Evolutionary conservation across 1,140 invertebrate species (phyloP).

Genomic region (Bombus breviceps): DNA sequence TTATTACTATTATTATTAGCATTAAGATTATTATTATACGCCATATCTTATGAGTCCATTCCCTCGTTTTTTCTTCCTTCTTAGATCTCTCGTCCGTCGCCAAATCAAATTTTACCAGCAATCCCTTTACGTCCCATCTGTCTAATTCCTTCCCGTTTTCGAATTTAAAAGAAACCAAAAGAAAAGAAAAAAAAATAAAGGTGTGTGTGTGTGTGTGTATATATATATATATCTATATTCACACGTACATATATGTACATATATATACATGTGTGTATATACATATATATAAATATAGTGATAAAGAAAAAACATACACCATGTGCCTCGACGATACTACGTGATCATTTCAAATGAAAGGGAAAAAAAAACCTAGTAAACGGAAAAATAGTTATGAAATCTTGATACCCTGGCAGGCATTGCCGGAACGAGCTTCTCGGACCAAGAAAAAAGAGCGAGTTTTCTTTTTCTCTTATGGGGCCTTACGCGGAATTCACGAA

Average conservation of each 20-base stretch:
- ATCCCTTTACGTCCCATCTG: slow-evolving; percentile 1
- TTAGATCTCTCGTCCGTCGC: slow-evolving; percentile 24
- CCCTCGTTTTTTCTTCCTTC: slow-evolving; percentile 5
- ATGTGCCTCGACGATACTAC: not conserved
- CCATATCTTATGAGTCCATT: slow-evolving; percentile 29
- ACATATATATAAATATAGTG: too few relatives aligned
- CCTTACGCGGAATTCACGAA: slow-evolving; percentile 47
- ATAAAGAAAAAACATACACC: slow-evolving; percentile 11
- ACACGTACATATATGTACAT: fast-evolving
- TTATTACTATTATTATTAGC: slow-evolving; percentile 27
- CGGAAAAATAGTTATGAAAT: not conserved
- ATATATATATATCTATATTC: too few relatives aligned
- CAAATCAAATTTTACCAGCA: slow-evolving; percentile 10
- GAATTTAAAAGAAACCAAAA: not conserved
- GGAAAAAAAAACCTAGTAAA: not conserved
- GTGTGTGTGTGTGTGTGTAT: too few relatives aligned
- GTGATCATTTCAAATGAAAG: not conserved
- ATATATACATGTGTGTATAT: too few relatives aligned
- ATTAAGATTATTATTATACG: slow-evolving; percentile 38
- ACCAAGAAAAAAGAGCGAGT: slow-evolving; percentile 47
- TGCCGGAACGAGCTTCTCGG: slow-evolving; percentile 26
- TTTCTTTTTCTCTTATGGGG: slow-evolving; percentile 19
- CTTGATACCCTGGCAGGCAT: slow-evolving; percentile 3
- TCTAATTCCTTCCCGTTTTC: slow-evolving; percentile 5
- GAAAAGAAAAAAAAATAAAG: not conserved